Evolutionary conservation across 1,140 invertebrate species (phyloP).

Genomic region (Caenorhabditis brenneri): DNA sequence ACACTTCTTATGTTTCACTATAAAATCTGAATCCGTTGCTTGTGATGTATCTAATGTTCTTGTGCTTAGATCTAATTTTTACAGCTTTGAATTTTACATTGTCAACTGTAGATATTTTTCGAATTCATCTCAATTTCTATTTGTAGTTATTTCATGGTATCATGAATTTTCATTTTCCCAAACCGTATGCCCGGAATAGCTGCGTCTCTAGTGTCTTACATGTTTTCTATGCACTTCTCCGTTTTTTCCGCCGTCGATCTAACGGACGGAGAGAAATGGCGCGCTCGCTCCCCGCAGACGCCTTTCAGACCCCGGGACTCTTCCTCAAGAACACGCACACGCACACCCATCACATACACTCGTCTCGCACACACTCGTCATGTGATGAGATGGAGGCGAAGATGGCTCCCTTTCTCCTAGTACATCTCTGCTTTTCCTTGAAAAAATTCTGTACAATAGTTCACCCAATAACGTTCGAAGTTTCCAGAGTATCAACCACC

Average conservation of each 20-base stretch:
- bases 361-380: constrained; percentile 40
- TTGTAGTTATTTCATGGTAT: background rate
- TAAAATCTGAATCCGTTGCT: no score
- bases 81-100: no score
- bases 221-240: constrained; percentile 6
- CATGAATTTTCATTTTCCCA: background rate
- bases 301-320: constrained; percentile 35
- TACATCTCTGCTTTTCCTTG: background rate
- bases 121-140: background rate
- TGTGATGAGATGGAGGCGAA: constrained; percentile 40
- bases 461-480: background rate
- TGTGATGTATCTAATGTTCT: no score
- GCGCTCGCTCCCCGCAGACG: constrained; percentile 37
- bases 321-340: constrained; percentile 40
- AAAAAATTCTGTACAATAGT: background rate
- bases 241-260: constrained; percentile 15
- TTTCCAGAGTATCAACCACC: constrained; percentile 24
- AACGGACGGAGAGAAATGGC: constrained; percentile 8
- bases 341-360: constrained; percentile 41
- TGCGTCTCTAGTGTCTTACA: background rate
- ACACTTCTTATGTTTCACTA: no score
- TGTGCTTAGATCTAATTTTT: no score
- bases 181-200: background rate
- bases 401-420: constrained; percentile 30
- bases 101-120: background rate